Conservation (phyloP, 2,888 invertebrate species). For the Marasmarcha lunaedactyla region DNA sequence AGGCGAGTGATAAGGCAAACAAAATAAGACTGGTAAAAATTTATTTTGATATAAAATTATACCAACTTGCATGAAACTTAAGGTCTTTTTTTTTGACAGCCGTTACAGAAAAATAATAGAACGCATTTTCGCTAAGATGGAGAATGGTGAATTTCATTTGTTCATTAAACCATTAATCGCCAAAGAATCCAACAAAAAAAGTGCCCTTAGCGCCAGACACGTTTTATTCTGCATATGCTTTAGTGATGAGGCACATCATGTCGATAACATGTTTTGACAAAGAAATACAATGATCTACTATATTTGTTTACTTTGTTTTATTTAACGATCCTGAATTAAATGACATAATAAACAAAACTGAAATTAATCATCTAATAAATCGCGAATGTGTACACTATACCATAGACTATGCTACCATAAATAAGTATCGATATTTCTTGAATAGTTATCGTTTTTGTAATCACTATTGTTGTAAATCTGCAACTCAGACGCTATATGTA, state of each 20-base stretch:
- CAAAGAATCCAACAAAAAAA: background rate
- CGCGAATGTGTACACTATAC: background rate
- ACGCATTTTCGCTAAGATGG: too few relatives aligned
- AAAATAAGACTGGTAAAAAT: too few relatives aligned
- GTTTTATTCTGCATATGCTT: background rate
- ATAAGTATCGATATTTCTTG: background rate
- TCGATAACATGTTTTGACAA: background rate
- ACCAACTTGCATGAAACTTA: too few relatives aligned
- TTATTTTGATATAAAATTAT: too few relatives aligned
- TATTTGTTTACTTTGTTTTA: background rate
- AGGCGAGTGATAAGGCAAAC: too few relatives aligned
- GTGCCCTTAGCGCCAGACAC: background rate
- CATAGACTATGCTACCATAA: background rate
- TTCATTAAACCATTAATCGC: background rate
- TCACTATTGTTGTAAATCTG: constrained; percentile 1
- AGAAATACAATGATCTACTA: background rate
- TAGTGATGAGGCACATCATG: background rate
- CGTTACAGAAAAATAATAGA: too few relatives aligned
- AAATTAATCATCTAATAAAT: too few relatives aligned
- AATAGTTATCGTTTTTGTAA: background rate
- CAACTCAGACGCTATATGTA: background rate
- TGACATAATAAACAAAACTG: background rate
- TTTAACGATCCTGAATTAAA: background rate
- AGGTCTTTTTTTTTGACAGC: too few relatives aligned
- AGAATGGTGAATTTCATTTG: too few relatives aligned